These are phyloP conservation scores for Craniophora ligustri DNA, from an alignment of 2,888 invertebrate genomes.

Conservation along the genomic window DNA sequence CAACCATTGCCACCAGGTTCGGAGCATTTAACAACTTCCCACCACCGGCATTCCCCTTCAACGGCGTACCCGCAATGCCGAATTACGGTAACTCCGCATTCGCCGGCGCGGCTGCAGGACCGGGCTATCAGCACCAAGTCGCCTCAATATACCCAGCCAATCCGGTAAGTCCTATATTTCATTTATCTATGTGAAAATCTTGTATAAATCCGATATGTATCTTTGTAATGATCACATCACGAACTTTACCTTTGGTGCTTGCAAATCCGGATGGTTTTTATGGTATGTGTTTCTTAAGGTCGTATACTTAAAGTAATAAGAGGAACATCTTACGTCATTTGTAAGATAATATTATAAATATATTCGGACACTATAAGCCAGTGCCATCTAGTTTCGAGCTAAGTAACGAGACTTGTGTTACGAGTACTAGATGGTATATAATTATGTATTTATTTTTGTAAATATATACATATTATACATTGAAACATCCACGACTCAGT, in stretches of 20 bases:
- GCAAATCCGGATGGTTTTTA: conserved; percentile 21
- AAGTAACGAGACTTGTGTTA: no score
- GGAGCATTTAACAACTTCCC: conserved; percentile 45
- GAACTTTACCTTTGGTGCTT: conserved; percentile 24
- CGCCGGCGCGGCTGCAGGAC: conserved; percentile 87
- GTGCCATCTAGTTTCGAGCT: no score
- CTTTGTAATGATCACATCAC: conserved; percentile 42
- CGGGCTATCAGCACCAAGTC: conserved; percentile 87
- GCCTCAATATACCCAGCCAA: conserved; percentile 89
- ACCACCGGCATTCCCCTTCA: conserved; percentile 5
- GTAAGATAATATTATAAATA: background rate
- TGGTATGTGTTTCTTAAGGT: background rate
- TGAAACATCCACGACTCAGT: no score
- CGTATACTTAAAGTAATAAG: background rate
- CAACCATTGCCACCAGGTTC: conserved; percentile 75
- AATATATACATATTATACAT: no score
- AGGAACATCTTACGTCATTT: background rate
- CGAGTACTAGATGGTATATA: no score
- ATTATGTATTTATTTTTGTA: no score
- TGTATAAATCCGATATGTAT: conserved; percentile 4
- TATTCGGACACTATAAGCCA: no score
- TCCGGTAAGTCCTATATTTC: conserved; percentile 80
- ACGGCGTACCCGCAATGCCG: conserved; percentile 18
- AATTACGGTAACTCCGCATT: conserved; percentile 76
- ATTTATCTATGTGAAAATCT: conserved; percentile 26